Conservation (phyloP, 2,797 vertebrate species). For the Acipenser transmontanus region DNA sequence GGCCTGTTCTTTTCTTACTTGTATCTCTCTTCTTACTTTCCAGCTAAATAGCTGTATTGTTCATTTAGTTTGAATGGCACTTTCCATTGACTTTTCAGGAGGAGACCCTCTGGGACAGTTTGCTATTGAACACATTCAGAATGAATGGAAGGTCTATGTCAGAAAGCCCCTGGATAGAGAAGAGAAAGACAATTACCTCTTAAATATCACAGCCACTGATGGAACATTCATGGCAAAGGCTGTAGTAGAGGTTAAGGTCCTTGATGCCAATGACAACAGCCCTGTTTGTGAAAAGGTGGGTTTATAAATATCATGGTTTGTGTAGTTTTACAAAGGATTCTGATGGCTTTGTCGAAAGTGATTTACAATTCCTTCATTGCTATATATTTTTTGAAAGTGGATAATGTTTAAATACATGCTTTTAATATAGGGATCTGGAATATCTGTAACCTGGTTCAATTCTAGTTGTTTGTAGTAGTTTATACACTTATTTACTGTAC, state of each 20-base stretch:
- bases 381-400: too few relatives aligned
- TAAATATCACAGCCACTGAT: conserved; percentile 90
- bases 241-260: conserved; percentile 85
- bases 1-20: neutral
- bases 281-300: conserved; percentile 91
- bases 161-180: conserved; percentile 84
- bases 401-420: too few relatives aligned
- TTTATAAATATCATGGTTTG: neutral
- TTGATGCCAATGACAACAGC: conserved; percentile 92
- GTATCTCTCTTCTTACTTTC: conserved; percentile 1
- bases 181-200: conserved; percentile 82
- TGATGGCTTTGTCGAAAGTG: too few relatives aligned
- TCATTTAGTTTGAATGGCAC: conserved; percentile 25
- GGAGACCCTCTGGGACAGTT: conserved; percentile 86
- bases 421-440: too few relatives aligned
- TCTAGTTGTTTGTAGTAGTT: too few relatives aligned
- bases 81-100: conserved; percentile 54
- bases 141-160: conserved; percentile 90
- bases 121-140: conserved; percentile 76
- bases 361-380: too few relatives aligned
- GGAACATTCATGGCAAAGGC: conserved; percentile 79
- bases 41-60: conserved; percentile 7
- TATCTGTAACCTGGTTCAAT: too few relatives aligned
- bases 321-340: neutral
- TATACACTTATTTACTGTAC: too few relatives aligned